These are phyloP conservation scores for Poecilia gillii DNA, from an alignment of 2,797 vertebrate species.

Conservation along the genomic window DNA sequence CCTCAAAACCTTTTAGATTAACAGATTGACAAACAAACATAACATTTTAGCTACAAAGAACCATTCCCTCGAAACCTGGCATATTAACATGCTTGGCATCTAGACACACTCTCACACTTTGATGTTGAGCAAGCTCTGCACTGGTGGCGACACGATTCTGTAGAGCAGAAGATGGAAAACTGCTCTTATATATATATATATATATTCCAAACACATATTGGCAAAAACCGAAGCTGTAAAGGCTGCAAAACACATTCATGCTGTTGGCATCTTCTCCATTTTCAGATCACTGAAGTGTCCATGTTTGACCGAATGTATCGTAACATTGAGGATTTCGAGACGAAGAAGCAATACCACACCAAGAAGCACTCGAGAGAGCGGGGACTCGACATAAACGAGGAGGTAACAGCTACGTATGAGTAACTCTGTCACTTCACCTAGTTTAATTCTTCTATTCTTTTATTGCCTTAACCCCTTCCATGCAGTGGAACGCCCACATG, in stretches of 20 bases:
- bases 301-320: conserved; percentile 84
- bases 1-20: not conserved
- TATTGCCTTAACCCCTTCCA: no score
- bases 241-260: not conserved
- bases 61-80: not conserved
- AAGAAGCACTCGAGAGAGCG: conserved; percentile 78
- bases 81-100: not conserved
- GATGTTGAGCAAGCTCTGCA: not conserved
- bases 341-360: conserved; percentile 83
- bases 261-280: not conserved
- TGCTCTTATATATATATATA: not conserved
- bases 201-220: not conserved
- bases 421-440: not conserved
- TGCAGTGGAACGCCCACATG: no score
- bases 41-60: not conserved
- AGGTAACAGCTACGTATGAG: conserved; percentile 76
- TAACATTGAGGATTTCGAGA: conserved; percentile 78
- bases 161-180: not conserved
- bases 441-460: not conserved
- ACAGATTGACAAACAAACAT: not conserved
- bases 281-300: conserved; percentile 76
- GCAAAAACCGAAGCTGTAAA: not conserved
- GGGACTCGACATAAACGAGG: conserved; percentile 82
- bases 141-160: not conserved
- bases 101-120: not conserved